Base-by-base conservation (phyloP, 2,797 vertebrate genomes). In the Pyrocephalus nanus region DNA sequence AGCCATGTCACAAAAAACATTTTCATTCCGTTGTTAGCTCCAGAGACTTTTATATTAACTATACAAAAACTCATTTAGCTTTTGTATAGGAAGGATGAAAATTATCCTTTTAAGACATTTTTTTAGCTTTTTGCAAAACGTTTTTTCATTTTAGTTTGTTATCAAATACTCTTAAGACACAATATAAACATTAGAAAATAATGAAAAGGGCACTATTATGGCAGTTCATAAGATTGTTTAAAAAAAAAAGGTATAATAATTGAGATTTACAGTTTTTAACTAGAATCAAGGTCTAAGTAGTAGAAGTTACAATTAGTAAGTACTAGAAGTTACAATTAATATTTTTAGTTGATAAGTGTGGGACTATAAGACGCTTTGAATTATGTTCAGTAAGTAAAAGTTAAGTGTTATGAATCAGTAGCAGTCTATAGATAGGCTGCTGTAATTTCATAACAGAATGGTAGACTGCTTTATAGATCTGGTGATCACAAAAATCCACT, bases 401-500 rank as follows among this genome's bases (percentile, higher is more conserved):
- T 36, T 50, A 22, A 50, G 22, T 26, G 75, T 72, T 83, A 53
- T 66, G 76, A 86, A 94, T 91, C 70, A 84, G 91, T 94, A 94
- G 88, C 72, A 42, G 51, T 89, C 65, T 95, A 25, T 47, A 93
- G 89, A 95, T 51, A 48, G 81, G 84, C 64, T 93, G 60, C 79
- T 96, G 23, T 81, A 88, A 75, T 62, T 96, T 95, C 19, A 1
- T 78, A 95, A 90, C 54, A 92, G 90, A 89, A 53, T 73, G 93
- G 94, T 86, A 92, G 95, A 69, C 95, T 94, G 88, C 96, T 97
- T 97, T 96, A 94, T 96, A 89, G 77, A 97, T 92, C 62, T 43
- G 30, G 74, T 86, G 91, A 96, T 97, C 97, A 97, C 90, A 97
- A 93, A 97, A 96, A 96, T 97, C 92, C 93, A 95, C 93, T 97